Evolutionary conservation across 2,113 vertebrate genomes (phyloP), one percentile per base, ranked within the genome.

Genomic region (Triplophysa rosa): DNA sequence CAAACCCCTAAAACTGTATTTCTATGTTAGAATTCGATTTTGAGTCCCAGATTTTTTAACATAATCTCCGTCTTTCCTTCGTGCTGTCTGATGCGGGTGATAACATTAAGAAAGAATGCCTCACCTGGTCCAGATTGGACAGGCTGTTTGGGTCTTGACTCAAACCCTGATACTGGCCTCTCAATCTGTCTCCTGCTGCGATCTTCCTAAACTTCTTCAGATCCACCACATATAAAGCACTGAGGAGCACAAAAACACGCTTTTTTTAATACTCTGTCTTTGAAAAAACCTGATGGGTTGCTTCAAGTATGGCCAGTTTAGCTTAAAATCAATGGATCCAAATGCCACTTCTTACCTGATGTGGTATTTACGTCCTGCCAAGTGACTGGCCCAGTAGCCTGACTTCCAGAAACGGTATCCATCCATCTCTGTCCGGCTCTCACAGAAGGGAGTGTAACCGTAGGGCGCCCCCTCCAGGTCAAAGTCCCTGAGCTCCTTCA

Each of bases 341-440:
- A 17, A 52, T 17, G 14, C 19, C 14, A 52, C 3, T 23, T 14
- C 72, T 68, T 90, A 98, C 98, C 98, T 99, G 93, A 99, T 99
- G 71, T 99, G 98, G 86, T 99, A 99, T 87, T 96, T 98, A 56
- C 98, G 94, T 45, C 97, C 96, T 5, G 96, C 95, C 79, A 99
- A 91, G 82, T 99, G 98, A 83, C 96, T 99, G 62, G 98, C 97
- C 98, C 97, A 98, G 89, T 99, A 99, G 0, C 98, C 98, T 0
- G 97, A 97, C 80, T 95, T 99, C 98, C 98, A 99, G 92, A 99
- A 99, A 76, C 98, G 93, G 84, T 98, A 99, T 33, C 98, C 97
- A 80, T 99, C 97, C 98, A 99, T 99, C 86, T 99, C 98, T 82
- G 88, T 91, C 2, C 98, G 90, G 84, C 98, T 99, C 61, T 99